These are phyloP conservation scores for Drosophila pseudoobscura DNA, from an alignment of 1,140 invertebrate genomes.

Conservation along the genomic window DNA sequence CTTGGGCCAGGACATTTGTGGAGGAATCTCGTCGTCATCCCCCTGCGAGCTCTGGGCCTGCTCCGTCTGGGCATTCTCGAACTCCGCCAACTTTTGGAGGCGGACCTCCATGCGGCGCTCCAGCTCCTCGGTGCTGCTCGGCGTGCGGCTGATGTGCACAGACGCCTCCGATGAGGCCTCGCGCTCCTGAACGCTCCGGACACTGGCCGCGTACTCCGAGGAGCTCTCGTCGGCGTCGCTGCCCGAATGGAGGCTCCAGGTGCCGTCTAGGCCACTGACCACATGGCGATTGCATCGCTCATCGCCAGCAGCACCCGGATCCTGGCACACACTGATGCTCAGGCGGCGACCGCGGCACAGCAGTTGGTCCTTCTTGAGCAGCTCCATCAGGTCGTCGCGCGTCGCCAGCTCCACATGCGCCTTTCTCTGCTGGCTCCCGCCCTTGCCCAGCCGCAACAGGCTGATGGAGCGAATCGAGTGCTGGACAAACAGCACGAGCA, in stretches of 20 bases:
- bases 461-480: slow-evolving; percentile 8
- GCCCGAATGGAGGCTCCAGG: not conserved
- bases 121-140: slow-evolving; percentile 21
- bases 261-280: not conserved
- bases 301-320: not conserved
- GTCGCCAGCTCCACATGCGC: slow-evolving; percentile 24
- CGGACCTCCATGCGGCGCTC: slow-evolving; percentile 41
- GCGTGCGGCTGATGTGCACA: not conserved
- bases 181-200: not conserved
- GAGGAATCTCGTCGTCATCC: not conserved
- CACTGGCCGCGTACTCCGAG: slow-evolving; percentile 14
- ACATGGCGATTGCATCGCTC: no score
- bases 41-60: not conserved
- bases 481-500: slow-evolving; percentile 2
- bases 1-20: slow-evolving; percentile 22
- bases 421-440: slow-evolving; percentile 7
- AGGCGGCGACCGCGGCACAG: slow-evolving; percentile 32
- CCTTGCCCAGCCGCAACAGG: slow-evolving; percentile 8
- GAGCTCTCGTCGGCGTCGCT: slow-evolving; percentile 11
- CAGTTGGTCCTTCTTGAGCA: slow-evolving; percentile 8
- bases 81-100: slow-evolving; percentile 42
- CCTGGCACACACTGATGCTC: slow-evolving; percentile 1
- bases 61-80: slow-evolving; percentile 42
- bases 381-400: not conserved
- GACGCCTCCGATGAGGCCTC: not conserved